Evolutionary conservation across 2,888 invertebrate species (phyloP), one percentile per base, ranked within the genome.

Genomic region (Idaea dimidiata): DNA sequence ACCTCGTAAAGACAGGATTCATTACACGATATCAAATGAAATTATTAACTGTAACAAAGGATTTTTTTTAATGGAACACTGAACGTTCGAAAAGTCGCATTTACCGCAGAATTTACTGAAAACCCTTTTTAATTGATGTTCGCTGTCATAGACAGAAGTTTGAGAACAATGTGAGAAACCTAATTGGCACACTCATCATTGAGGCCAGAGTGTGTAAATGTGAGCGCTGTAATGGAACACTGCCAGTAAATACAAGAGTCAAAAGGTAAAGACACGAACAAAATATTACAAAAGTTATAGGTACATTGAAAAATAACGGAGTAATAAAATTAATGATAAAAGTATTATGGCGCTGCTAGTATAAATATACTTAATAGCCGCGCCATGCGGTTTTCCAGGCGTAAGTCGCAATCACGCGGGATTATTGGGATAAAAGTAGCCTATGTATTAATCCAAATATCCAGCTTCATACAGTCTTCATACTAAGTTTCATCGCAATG

Each of bases 81-180:
- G 17, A 55, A 55, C 18, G 17, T 56, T 56, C 56, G 14, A 58
- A 18, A 62, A 64, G 58, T 54, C 58, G 17, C 60, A 18, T 56
- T 18, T 43, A 43, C 60, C 58, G 17, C 17, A 60, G 17, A 58
- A 18, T 56, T 18, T 43, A 43, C 59, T 58, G 18, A 33, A 60
- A 62, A 55, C 58, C 58, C 32, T 55, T 59, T 65, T 55, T 61
- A 62, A 65, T 62, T 65, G 65, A 65, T 65, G 59, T 65, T 61
- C 59, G 57, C 59, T 59, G 62, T 59, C 59, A 43, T 18, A 58
- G 59, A 53, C 61, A 61, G 53, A 33, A 33, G 33, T 33, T 33
- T 10, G 5, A 14, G 43, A 65, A 61, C 61, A 63, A 65, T 65
- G 18, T 56, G 56, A 56, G 56, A 56, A 18, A 58, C 17, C 43